Evolutionary conservation across 2,888 invertebrate genomes (phyloP).

Genomic region (Exocentrus adspersus): DNA sequence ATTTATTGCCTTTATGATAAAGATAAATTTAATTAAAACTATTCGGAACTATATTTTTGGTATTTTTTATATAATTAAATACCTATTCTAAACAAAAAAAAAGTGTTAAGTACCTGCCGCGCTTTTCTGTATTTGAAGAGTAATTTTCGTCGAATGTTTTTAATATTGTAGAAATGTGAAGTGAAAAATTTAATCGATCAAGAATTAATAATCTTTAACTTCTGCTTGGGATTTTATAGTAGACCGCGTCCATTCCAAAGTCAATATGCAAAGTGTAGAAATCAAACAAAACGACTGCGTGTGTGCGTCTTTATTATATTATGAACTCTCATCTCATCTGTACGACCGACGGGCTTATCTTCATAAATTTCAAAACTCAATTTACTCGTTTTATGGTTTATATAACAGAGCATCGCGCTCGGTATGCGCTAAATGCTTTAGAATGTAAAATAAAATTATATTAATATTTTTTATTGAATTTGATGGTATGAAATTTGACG

Average conservation of each 20-base stretch:
- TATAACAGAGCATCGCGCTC: neutral
- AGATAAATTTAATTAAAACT: too few relatives aligned
- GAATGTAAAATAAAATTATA: neutral
- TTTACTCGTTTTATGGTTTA: constrained; percentile 13
- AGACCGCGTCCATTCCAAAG: constrained; percentile 20
- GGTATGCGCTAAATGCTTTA: neutral
- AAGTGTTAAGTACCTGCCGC: too few relatives aligned
- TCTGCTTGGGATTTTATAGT: constrained; percentile 22
- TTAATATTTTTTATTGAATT: constrained; percentile 2
- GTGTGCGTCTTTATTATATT: constrained; percentile 22
- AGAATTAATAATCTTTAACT: too few relatives aligned
- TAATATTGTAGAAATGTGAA: too few relatives aligned
- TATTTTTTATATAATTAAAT: too few relatives aligned
- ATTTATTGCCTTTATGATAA: neutral
- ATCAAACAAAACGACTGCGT: constrained; percentile 29
- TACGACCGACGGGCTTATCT: constrained; percentile 9
- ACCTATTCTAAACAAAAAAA: too few relatives aligned
- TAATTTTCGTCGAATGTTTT: too few relatives aligned
- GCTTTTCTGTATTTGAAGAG: too few relatives aligned
- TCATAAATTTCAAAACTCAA: constrained; percentile 9
- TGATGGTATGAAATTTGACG: too few relatives aligned
- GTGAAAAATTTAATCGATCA: too few relatives aligned
- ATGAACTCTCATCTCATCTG: constrained; percentile 8
- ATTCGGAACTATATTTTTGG: too few relatives aligned
- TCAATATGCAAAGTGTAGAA: constrained; percentile 30